Evolutionary conservation across 1,140 invertebrate genomes (phyloP).

Genomic region (Hycleus cichorii): DNA sequence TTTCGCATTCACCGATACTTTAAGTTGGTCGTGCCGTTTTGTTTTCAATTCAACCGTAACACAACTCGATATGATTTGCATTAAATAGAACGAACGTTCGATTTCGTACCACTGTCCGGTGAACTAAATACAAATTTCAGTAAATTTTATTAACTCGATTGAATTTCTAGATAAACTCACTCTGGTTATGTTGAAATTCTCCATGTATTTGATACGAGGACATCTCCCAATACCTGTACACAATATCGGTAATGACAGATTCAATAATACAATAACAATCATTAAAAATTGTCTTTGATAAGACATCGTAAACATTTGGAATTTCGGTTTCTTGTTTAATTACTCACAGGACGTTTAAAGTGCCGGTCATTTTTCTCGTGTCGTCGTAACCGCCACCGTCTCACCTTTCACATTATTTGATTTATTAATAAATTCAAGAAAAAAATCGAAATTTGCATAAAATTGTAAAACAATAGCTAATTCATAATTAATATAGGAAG

Average conservation of each 20-base stretch:
- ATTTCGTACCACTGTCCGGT: constrained; percentile 64
- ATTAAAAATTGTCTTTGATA: too few species aligned
- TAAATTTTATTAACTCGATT: background rate
- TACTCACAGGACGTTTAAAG: too few species aligned
- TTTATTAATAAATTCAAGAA: too few species aligned
- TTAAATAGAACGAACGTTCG: constrained; percentile 61
- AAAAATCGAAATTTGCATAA: too few species aligned
- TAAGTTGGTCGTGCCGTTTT: constrained; percentile 45
- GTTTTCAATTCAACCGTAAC: constrained; percentile 50
- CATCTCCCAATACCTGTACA: constrained; percentile 50
- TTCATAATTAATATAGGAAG: too few species aligned
- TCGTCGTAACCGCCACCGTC: too few species aligned
- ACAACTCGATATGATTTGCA: constrained; percentile 59
- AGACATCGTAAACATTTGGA: too few species aligned
- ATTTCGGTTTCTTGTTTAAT: too few species aligned
- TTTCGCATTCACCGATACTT: constrained; percentile 50
- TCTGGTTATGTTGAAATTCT: constrained; percentile 51
- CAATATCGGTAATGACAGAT: background rate
- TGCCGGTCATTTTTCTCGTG: too few species aligned
- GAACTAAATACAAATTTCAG: constrained; percentile 46
- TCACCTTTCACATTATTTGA: too few species aligned
- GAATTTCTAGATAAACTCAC: constrained; percentile 40
- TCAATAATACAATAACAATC: too few species aligned
- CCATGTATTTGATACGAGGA: constrained; percentile 50
- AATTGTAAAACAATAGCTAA: too few species aligned